Conservation (phyloP, 2,797 vertebrate species). For the Brachyalestes nurse region DNA sequence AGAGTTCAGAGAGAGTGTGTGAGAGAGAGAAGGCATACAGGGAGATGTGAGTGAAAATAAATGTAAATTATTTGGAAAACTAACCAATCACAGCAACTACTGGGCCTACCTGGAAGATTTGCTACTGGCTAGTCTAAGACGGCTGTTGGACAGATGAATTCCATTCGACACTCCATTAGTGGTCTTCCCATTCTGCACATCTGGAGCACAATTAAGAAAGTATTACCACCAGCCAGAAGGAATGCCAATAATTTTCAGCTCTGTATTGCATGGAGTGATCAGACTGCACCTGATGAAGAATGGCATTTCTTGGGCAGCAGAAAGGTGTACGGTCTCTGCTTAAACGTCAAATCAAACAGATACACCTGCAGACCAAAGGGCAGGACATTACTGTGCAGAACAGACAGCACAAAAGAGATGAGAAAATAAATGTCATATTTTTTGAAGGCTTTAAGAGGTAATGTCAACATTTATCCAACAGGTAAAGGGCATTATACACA, state of each 20-base stretch:
- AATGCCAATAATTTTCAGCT: too few relatives aligned
- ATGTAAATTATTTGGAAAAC: background rate
- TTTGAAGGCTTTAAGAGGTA: too few relatives aligned
- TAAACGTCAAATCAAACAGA: slow-evolving; percentile 96
- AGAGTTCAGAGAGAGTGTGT: too few relatives aligned
- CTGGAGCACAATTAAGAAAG: slow-evolving; percentile 62
- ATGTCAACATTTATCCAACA: too few relatives aligned
- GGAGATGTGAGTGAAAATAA: background rate
- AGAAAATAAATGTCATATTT: too few relatives aligned
- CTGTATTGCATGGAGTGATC: background rate
- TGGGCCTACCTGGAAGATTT: slow-evolving; percentile 86
- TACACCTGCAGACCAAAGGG: slow-evolving; percentile 84
- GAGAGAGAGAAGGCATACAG: background rate
- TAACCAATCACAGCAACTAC: too few relatives aligned
- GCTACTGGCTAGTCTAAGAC: slow-evolving; percentile 82
- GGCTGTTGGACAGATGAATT: slow-evolving; percentile 88
- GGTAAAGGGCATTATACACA: too few relatives aligned
- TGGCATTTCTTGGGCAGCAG: slow-evolving; percentile 93
- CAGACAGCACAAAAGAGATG: too few relatives aligned
- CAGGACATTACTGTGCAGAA: slow-evolving; percentile 2
- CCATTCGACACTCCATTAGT: slow-evolving; percentile 91
- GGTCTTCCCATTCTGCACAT: slow-evolving; percentile 93
- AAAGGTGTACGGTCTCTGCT: slow-evolving; percentile 94
- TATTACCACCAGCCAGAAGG: background rate
- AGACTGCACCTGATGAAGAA: slow-evolving; percentile 79